Conservation (phyloP, 2,113 vertebrate genomes). For the Psophia crepitans region DNA sequence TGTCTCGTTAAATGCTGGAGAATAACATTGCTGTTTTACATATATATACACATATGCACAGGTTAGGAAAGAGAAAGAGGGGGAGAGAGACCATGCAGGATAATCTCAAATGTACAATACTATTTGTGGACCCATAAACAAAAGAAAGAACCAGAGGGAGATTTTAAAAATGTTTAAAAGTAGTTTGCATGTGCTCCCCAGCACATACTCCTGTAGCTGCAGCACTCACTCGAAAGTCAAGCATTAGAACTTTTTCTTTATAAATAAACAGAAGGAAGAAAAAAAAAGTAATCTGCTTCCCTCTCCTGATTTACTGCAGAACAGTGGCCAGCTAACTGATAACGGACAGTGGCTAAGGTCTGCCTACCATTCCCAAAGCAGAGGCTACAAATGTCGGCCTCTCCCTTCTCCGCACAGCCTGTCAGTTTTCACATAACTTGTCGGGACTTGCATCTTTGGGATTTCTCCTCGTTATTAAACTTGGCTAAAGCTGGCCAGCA, state of each 20-base stretch:
- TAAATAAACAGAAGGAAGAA: too few species aligned
- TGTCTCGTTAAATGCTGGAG: not conserved
- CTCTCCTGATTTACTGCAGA: not conserved
- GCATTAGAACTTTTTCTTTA: not conserved
- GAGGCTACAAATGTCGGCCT: not conserved
- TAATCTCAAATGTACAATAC: not conserved
- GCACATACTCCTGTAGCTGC: not conserved
- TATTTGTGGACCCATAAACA: not conserved
- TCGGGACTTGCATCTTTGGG: not conserved
- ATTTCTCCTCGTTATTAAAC: conserved; percentile 23
- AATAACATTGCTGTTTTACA: not conserved
- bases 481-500: not conserved
- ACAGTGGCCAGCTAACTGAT: conserved; percentile 1
- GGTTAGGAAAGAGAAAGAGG: not conserved
- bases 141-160: not conserved
- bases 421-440: not conserved
- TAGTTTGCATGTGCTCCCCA: not conserved
- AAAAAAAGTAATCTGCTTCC: not conserved
- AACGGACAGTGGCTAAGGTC: not conserved
- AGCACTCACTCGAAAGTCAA: not conserved
- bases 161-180: conserved; percentile 8
- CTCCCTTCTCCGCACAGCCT: not conserved
- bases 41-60: not conserved
- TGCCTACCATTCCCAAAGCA: not conserved
- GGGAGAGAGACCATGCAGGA: not conserved